phyloP scores from a whole-genome alignment of 2,888 invertebrate species.

The Acrobasis suavella region DNA sequence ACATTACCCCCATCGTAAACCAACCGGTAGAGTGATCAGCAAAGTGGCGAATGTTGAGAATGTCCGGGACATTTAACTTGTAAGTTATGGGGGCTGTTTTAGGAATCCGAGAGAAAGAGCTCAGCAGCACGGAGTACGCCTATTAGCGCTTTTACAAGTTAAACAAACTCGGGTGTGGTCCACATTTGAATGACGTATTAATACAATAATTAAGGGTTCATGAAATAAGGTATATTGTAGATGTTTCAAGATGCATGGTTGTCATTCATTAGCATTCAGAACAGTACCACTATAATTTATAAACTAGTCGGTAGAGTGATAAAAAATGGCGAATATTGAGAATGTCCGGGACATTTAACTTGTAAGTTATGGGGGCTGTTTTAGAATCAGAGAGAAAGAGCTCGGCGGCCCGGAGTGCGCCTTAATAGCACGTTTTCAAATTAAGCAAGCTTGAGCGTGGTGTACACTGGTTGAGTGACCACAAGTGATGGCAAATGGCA shows the following conservation, averaged over 20 bases:
- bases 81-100: neutral
- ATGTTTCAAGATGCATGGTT: too few relatives aligned
- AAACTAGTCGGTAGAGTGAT: conserved; percentile 2
- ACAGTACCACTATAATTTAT: neutral
- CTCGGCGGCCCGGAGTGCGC: too few relatives aligned
- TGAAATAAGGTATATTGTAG: too few relatives aligned
- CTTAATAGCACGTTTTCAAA: too few relatives aligned
- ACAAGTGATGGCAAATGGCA: too few relatives aligned
- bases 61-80: conserved; percentile 6
- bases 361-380: neutral
- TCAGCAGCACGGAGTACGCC: too few relatives aligned
- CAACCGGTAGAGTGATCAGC: conserved; percentile 8
- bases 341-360: conserved; percentile 9
- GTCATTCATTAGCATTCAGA: neutral
- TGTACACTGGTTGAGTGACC: too few relatives aligned
- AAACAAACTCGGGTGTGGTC: too few relatives aligned
- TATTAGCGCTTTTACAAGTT: too few relatives aligned
- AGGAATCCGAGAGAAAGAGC: neutral
- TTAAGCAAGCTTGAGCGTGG: too few relatives aligned
- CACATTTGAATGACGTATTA: too few relatives aligned
- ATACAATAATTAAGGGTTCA: too few relatives aligned
- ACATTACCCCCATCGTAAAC: conserved; percentile 5
- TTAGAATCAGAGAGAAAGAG: neutral
- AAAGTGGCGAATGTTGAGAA: conserved; percentile 5
- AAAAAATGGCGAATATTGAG: conserved; percentile 1